A percentile compares a stretch with the other conserved stretches of the same genome.
phyloP scores from a whole-genome alignment of 2,888 invertebrate species.

The Luperina nickerlii region DNA sequence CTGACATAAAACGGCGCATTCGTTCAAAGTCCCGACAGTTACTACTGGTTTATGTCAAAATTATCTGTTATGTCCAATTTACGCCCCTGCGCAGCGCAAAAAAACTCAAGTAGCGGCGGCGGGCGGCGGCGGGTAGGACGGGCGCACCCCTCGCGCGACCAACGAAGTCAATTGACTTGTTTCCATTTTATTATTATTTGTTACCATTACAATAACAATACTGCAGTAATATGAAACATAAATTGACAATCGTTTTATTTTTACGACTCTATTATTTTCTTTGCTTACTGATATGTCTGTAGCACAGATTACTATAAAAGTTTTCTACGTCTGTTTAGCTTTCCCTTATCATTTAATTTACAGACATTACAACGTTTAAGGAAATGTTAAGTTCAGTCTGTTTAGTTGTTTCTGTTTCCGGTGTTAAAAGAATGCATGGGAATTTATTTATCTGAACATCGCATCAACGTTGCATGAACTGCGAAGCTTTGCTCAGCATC shows the following conservation, averaged over 20 bases:
- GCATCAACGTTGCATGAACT: conserved; percentile 25
- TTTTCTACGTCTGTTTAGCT: conserved; percentile 1
- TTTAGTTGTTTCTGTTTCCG: conserved; percentile 38
- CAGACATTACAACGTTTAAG: not conserved
- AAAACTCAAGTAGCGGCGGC: conserved; percentile 81
- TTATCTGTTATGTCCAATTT: conserved; percentile 87
- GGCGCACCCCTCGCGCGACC: conserved; percentile 72
- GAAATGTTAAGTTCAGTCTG: conserved; percentile 7
- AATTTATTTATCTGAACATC: conserved; percentile 50
- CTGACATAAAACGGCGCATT: conserved; percentile 84
- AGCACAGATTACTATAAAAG: conserved; percentile 6
- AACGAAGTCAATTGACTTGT: conserved; percentile 87
- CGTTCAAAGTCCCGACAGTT: conserved; percentile 82
- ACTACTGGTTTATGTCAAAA: conserved; percentile 89
- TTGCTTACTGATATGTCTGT: not conserved
- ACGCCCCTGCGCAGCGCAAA: conserved; percentile 82
- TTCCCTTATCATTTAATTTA: not conserved
- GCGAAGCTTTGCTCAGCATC: conserved; percentile 60
- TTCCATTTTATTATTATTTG: conserved; percentile 82
- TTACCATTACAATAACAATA: conserved; percentile 64
- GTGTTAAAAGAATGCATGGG: conserved; percentile 52
- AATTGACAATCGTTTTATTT: conserved; percentile 26
- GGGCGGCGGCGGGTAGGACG: conserved; percentile 64
- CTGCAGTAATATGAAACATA: conserved; percentile 36
- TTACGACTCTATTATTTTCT: conserved; percentile 15